Conservation (phyloP, 2,888 invertebrate genomes). For the Ectemnius lituratus region DNA sequence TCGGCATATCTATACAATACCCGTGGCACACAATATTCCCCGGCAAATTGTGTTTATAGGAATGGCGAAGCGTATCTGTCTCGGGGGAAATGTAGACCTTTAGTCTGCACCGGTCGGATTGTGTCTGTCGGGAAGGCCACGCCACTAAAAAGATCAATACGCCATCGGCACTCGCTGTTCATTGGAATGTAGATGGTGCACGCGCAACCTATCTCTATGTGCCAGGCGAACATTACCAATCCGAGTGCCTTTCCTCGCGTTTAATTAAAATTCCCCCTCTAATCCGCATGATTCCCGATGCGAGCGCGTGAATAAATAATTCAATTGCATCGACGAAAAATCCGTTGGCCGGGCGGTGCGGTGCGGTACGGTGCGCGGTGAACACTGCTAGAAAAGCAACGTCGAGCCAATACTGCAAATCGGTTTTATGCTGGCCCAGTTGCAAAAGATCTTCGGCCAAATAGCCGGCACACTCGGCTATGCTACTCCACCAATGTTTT, state of each 20-base stretch:
- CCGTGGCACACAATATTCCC: slow-evolving; percentile 68
- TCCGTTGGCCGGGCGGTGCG: too few relatives aligned
- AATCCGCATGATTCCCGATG: too few relatives aligned
- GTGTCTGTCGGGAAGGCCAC: slow-evolving; percentile 72
- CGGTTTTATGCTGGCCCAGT: slow-evolving; percentile 29
- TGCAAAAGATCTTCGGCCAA: slow-evolving; percentile 33
- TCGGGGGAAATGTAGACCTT: slow-evolving; percentile 77
- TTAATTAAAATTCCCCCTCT: too few relatives aligned
- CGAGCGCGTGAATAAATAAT: too few relatives aligned
- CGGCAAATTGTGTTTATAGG: slow-evolving; percentile 77
- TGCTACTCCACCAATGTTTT: slow-evolving; percentile 45
- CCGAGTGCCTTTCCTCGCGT: too few relatives aligned
- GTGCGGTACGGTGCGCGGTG: too few relatives aligned
- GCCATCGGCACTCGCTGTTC: slow-evolving; percentile 71
- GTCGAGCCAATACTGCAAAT: slow-evolving; percentile 35
- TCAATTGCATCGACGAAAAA: too few relatives aligned
- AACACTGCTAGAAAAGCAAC: slow-evolving; percentile 8
- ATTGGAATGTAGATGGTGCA: slow-evolving; percentile 70
- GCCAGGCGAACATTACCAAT: too few relatives aligned
- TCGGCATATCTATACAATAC: slow-evolving; percentile 18
- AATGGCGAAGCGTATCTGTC: slow-evolving; percentile 76
- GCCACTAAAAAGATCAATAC: slow-evolving; percentile 78
- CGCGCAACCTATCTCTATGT: slow-evolving; percentile 35
- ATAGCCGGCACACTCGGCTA: slow-evolving; percentile 23
- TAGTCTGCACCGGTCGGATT: slow-evolving; percentile 73